These are phyloP conservation scores for Drosophila parvula DNA, from an alignment of 1,140 invertebrate genomes.

Conservation along the genomic window DNA sequence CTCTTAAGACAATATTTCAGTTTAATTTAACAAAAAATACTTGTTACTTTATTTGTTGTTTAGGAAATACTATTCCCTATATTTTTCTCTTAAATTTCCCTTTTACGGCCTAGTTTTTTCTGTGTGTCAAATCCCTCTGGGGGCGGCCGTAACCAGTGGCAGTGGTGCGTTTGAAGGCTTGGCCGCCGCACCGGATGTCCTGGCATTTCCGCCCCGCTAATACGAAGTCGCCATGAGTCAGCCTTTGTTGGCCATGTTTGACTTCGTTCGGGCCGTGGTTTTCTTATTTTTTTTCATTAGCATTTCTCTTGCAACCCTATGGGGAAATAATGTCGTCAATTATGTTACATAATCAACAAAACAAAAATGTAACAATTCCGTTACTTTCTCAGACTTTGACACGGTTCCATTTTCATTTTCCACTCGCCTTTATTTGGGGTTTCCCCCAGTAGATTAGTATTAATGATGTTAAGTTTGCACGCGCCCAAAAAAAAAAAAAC, in stretches of 20 bases:
- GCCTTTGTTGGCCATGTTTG: constrained; percentile 36
- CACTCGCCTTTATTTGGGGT: constrained; percentile 11
- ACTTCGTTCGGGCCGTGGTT: constrained; percentile 16
- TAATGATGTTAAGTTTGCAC: constrained; percentile 73
- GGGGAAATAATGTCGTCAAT: constrained; percentile 76
- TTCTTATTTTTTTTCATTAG: constrained; percentile 64
- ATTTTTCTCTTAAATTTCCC: background rate
- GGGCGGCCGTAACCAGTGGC: background rate
- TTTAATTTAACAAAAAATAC: background rate
- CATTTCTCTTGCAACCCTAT: constrained; percentile 60
- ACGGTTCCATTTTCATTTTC: constrained; percentile 40
- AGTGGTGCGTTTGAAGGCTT: constrained; percentile 49
- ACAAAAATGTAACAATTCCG: constrained; percentile 37
- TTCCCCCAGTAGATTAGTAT: constrained; percentile 56
- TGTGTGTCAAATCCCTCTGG: constrained; percentile 8
- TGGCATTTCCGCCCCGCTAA: constrained; percentile 70
- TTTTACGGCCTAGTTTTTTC: background rate
- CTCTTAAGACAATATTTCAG: background rate
- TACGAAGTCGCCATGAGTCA: constrained; percentile 65
- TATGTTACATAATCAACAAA: constrained; percentile 70
- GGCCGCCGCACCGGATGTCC: constrained; percentile 66
- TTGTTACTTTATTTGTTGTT: no score
- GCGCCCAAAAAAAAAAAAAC: constrained; percentile 31
- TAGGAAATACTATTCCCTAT: background rate
- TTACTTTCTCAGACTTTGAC: constrained; percentile 48